A percentile compares a stretch with the other conserved stretches of the same genome.
Conservation (phyloP, 1,140 invertebrate genomes). For the Neodiprion pinetum region DNA sequence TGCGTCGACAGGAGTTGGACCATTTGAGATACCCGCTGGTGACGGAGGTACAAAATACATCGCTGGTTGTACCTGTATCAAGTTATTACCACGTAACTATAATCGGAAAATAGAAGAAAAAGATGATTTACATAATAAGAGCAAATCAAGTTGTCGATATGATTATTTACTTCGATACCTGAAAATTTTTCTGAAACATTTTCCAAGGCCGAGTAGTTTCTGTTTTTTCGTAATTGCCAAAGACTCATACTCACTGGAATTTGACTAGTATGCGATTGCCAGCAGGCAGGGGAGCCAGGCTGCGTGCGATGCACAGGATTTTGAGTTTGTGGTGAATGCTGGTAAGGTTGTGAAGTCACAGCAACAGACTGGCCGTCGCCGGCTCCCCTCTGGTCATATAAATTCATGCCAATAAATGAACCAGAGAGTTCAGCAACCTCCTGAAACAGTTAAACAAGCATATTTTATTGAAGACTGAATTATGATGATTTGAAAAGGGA, state of each 20-base stretch:
- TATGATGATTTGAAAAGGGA: too few species aligned
- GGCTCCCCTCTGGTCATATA: slow-evolving; percentile 51
- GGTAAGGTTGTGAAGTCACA: slow-evolving; percentile 48
- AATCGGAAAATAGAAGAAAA: too few species aligned
- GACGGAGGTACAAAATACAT: slow-evolving; percentile 59
- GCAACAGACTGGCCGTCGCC: slow-evolving; percentile 48
- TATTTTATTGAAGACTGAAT: too few species aligned
- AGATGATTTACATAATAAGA: too few species aligned
- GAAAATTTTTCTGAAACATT: background rate
- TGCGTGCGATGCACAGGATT: slow-evolving; percentile 39
- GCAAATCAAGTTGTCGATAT: too few species aligned
- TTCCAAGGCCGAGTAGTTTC: background rate
- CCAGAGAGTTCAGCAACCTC: slow-evolving; percentile 54
- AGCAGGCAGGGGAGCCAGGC: slow-evolving; percentile 48
- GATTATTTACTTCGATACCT: too few species aligned
- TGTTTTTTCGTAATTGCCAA: background rate
- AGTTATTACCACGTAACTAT: background rate
- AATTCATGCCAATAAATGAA: slow-evolving; percentile 58
- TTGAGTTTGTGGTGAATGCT: slow-evolving; percentile 44
- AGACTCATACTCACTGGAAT: slow-evolving; percentile 34
- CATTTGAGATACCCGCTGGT: slow-evolving; percentile 45
- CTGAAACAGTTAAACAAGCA: slow-evolving; percentile 27
- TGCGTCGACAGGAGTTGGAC: slow-evolving; percentile 49
- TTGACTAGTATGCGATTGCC: slow-evolving; percentile 54
- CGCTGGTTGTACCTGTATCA: slow-evolving; percentile 50